A percentile compares a stretch with the other conserved stretches of the same genome.
Conservation (phyloP, 2,797 vertebrate species). For the Poliocrania exsul region DNA sequence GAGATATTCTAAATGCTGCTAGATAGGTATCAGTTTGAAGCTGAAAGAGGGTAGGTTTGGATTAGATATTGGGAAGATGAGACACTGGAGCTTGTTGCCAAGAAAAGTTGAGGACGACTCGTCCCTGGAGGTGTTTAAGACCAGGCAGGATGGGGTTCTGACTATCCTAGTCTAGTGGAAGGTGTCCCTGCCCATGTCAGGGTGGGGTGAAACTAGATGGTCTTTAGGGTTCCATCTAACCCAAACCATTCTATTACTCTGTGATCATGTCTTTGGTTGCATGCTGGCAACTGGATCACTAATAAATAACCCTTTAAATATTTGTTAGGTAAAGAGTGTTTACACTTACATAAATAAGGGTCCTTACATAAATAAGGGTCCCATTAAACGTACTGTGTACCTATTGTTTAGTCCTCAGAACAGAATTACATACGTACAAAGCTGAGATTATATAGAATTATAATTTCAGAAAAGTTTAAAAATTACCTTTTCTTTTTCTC, state of each 20-base stretch:
- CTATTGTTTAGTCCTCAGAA: not conserved
- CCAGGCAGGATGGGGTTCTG: not conserved
- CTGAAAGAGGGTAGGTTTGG: not conserved
- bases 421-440: not conserved
- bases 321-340: not conserved
- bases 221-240: not conserved
- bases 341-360: not conserved
- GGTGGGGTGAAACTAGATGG: not conserved
- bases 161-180: not conserved
- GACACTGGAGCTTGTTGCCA: not conserved
- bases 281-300: not conserved
- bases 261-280: not conserved
- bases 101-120: not conserved
- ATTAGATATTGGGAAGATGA: not conserved
- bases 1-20: not conserved
- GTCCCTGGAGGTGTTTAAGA: not conserved
- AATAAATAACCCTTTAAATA: not conserved
- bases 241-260: not conserved
- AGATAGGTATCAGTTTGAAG: not conserved
- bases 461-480: not conserved
- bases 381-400: accelerated
- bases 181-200: not conserved
- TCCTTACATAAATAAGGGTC: not conserved
- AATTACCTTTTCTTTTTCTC: not conserved
- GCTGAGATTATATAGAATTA: not conserved